Evolutionary conservation across 2,113 vertebrate species (phyloP), one percentile per base, ranked within the genome.

Genomic region (Pontoporia blainvillei): DNA sequence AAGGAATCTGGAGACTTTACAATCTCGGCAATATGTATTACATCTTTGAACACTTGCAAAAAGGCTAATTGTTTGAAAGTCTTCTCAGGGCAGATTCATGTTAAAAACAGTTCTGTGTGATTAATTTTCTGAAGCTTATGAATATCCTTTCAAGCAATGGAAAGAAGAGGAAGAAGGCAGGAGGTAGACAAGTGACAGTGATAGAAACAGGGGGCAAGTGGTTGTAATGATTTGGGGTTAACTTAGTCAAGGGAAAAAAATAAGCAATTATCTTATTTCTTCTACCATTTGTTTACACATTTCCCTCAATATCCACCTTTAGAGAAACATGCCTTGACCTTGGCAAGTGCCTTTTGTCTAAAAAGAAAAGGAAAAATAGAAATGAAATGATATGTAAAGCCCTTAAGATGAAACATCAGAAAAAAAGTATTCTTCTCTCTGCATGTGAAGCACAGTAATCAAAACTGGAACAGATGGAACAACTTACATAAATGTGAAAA

Each of bases 11-110:
- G 59, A 96, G 91, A 88, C 25, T 78, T 85, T 67, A 59, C 14
- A 29, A 8, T 79, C 61, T 78, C 82, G 67, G 62, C 64, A 91
- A 95, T 85, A 23, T 54, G 10, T 27, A 84, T 34, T 90, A 49
- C 27, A 49, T 90, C 39, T 84, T n/a, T 89, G 44, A 95, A 90
- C 29, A 81, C 39, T 81, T 81, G 62, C 66, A 90, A 95, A 91
- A 41, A 64, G 36, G 88, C 76, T 86, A 86, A 92, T 95, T 96
- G 41, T 92, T 44, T 95, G 39, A 95, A 95, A 95, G 73, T 27
- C 39, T 46, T 95, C 49, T 27, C 39, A 9, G 72, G 84, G 39
- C 15, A 92, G 29, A 82, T 44, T 52, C 31, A 34, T 13, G 44
- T 71, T 69, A 61, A 90, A 96, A 88, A 54, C 36, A 90, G 52